Evolutionary conservation across 2,888 invertebrate species (phyloP).

Genomic region (Anthophora plumipes): DNA sequence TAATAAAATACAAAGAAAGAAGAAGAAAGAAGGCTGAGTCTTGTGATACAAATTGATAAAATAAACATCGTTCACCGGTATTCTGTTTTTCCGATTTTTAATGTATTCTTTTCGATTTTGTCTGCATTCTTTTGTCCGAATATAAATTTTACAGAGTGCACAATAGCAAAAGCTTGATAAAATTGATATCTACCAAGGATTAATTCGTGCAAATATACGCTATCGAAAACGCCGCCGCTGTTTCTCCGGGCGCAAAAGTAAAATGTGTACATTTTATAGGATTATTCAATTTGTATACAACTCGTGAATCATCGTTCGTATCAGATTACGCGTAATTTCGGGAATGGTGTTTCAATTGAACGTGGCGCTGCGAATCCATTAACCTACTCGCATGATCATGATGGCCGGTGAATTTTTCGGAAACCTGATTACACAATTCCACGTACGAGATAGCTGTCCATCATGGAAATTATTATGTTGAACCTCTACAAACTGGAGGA

Average conservation of each 20-base stretch:
- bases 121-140: neutral
- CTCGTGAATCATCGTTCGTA: conserved; percentile 58
- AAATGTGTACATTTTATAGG: conserved; percentile 41
- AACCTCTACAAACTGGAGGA: conserved; percentile 34
- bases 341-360: conserved; percentile 60
- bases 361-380: conserved; percentile 54
- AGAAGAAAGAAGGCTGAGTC: too few relatives aligned
- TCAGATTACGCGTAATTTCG: conserved; percentile 65
- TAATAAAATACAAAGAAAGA: too few relatives aligned
- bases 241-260: conserved; percentile 26
- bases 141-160: neutral
- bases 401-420: conserved; percentile 63
- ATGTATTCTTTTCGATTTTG: neutral
- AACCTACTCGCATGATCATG: conserved; percentile 36
- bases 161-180: conserved; percentile 3
- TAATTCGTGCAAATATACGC: conserved; percentile 12
- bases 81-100: neutral
- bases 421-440: conserved; percentile 65
- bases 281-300: conserved; percentile 53
- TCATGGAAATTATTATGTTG: conserved; percentile 45
- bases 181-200: conserved; percentile 4
- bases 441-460: conserved; percentile 27
- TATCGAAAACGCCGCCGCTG: neutral
- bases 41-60: too few relatives aligned
- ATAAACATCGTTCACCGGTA: neutral